phyloP scores from a whole-genome alignment of 1,140 invertebrate genomes.

The Hylaeus volcanicus region DNA sequence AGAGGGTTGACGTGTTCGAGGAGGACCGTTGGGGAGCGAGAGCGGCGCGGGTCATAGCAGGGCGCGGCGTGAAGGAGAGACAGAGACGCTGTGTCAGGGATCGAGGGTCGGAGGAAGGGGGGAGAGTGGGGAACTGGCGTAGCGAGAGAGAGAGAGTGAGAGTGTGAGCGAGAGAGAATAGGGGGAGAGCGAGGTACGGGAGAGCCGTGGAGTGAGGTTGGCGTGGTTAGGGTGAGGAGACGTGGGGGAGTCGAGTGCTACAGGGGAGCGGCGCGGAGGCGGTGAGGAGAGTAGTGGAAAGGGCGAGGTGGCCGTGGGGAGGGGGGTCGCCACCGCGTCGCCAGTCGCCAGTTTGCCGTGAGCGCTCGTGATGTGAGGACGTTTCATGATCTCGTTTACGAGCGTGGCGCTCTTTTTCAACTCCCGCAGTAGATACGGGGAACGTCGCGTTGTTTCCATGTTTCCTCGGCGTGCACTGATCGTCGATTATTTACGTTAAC shows the following conservation, averaged over 20 bases:
- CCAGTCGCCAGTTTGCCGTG: conserved; percentile 79
- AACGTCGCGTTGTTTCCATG: conserved; percentile 6
- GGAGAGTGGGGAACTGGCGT: conserved; percentile 47
- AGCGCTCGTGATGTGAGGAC: conserved; percentile 77
- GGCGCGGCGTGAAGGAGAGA: conserved; percentile 45
- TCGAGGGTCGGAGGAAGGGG: conserved; percentile 16
- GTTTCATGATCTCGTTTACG: conserved; percentile 58
- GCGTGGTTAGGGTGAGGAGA: conserved; percentile 53
- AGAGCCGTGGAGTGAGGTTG: conserved; percentile 58
- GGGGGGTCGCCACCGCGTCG: conserved; percentile 75
- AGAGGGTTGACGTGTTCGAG: conserved; percentile 60
- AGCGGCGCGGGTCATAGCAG: conserved; percentile 56
- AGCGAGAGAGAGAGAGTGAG: conserved; percentile 49
- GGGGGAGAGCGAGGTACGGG: conserved; percentile 55
- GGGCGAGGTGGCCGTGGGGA: conserved; percentile 65
- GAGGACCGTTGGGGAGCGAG: conserved; percentile 64
- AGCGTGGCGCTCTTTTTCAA: conserved; percentile 32
- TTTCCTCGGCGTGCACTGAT: background rate
- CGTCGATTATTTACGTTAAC: background rate
- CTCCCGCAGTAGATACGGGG: conserved; percentile 21
- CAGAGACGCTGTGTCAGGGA: conserved; percentile 24
- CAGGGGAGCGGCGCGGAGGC: conserved; percentile 58
- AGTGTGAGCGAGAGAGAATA: conserved; percentile 47
- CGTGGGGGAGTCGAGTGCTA: conserved; percentile 40
- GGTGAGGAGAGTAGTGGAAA: conserved; percentile 71